Base-by-base conservation (phyloP, 2,888 invertebrate species). In the Pedicia rivosa region DNA sequence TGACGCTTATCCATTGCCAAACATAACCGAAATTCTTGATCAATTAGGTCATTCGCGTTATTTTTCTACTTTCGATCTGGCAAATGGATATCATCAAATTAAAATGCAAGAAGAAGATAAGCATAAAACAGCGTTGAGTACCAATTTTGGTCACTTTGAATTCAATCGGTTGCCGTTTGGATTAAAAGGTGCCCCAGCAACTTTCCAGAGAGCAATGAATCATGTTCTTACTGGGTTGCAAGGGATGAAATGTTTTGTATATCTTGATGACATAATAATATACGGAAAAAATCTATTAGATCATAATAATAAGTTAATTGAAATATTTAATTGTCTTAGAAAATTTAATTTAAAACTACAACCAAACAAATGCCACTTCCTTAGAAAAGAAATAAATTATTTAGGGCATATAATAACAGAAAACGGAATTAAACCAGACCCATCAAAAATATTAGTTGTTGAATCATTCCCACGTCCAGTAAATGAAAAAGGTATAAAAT, bases 171-270 rank as follows among this genome's bases (percentile, higher is more conserved):
- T 57, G 50, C 54, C 54, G 1, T 55, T 59, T 42, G 59, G 54
- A 2, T 47, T 63, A 7, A 54, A 53, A 47, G 58, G 57, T 39
- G 57, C 59, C 2, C 59, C 61, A 1, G 50, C 52, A 2, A 56
- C 57, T 0, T 58, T 61, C 36, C n/a, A n/a, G n/a, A n/a, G n/a
- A n/a, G n/a, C n/a, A n/a, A n/a, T n/a, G n/a, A n/a, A n/a, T n/a
- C n/a, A n/a, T n/a, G n/a, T n/a, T n/a, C n/a, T n/a, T n/a, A n/a
- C n/a, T n/a, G n/a, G n/a, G n/a, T n/a, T n/a, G 12, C 48, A 49
- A 45, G 51, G 51, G 2, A 40, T 45, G 4, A 35, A 10, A 25
- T 39, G 39, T 12, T 17, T 39, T 15, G 36, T 40, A 2, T 52
- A 50, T 39, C 41, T 49, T 33, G 52, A 52, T 32, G 50, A 51